These are phyloP conservation scores for Calidris pygmaea DNA, from an alignment of 2,113 vertebrate genomes.

Conservation along the genomic window DNA sequence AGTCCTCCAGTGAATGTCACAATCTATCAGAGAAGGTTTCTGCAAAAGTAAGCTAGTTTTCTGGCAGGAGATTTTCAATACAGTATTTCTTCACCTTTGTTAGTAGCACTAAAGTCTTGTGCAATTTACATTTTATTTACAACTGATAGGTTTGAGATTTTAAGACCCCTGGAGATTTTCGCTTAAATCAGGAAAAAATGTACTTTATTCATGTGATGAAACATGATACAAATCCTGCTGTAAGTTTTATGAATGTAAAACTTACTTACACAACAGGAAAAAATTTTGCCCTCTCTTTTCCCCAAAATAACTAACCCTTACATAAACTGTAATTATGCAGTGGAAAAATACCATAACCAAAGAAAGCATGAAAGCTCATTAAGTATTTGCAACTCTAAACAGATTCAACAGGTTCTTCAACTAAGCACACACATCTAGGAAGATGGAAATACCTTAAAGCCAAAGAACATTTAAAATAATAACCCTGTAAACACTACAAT, in stretches of 20 bases:
- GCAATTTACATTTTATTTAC: neutral
- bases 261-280: neutral
- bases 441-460: neutral
- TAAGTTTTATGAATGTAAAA: fast-evolving
- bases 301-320: neutral
- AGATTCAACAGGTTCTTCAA: slow-evolving; percentile 2
- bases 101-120: neutral
- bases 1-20: neutral
- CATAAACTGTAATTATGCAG: neutral
- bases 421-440: neutral
- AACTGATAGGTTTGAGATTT: neutral
- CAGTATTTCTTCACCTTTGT: neutral
- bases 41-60: neutral
- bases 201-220: neutral
- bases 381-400: neutral
- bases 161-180: neutral
- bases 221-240: neutral
- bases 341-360: slow-evolving; percentile 1
- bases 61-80: neutral
- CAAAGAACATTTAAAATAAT: neutral
- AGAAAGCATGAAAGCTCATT: neutral
- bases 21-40: neutral
- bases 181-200: neutral
- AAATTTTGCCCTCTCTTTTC: neutral
- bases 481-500: neutral